These are phyloP conservation scores for Ormyrus thymus DNA, from an alignment of 2,888 invertebrate species.

Conservation along the genomic window DNA sequence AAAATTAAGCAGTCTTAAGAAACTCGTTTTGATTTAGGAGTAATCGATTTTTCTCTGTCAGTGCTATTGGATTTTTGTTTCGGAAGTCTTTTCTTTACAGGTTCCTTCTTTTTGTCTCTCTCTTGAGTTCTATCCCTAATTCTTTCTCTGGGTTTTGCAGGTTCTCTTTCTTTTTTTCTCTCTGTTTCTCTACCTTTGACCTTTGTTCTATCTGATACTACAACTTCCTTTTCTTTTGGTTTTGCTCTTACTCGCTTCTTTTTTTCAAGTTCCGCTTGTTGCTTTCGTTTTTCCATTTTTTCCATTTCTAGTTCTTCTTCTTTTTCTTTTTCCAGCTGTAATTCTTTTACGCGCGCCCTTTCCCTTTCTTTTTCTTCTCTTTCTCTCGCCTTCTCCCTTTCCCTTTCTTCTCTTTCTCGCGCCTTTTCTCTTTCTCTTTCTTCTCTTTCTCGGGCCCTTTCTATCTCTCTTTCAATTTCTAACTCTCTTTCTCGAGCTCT, in stretches of 20 bases:
- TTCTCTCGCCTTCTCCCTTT: neutral
- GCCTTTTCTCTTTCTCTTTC: neutral
- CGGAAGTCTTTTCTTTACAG: no score
- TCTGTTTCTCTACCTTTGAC: no score
- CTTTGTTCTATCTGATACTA: no score
- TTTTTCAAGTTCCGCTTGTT: neutral
- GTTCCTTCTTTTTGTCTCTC: no score
- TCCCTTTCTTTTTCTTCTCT: constrained; percentile 5
- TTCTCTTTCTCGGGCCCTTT: neutral
- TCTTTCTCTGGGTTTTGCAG: no score
- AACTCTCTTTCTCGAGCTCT: neutral
- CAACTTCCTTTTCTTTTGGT: no score
- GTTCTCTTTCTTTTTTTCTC: no score
- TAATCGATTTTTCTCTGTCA: no score
- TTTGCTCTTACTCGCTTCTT: constrained; percentile 3
- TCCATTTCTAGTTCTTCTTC: neutral
- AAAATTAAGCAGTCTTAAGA: no score
- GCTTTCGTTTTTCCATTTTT: neutral
- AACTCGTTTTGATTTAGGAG: no score
- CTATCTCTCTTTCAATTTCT: neutral
- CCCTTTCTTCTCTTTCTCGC: neutral
- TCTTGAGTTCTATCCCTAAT: no score
- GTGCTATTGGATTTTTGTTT: no score
- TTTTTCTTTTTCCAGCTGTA: neutral
- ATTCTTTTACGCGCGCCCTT: neutral